Conservation (phyloP, 2,888 invertebrate genomes). For the Nymphalis urticae region DNA sequence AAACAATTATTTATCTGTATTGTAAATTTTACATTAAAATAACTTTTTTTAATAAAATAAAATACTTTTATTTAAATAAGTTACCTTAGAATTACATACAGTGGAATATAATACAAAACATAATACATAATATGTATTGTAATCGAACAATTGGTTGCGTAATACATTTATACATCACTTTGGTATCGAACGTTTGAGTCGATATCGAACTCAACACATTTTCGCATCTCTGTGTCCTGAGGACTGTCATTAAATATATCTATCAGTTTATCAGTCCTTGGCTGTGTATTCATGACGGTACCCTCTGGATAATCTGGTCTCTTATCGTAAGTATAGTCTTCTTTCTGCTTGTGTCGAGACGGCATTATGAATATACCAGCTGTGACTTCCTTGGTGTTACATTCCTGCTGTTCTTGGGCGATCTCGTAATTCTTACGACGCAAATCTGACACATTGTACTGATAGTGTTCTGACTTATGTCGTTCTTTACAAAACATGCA, state of each 20-base stretch:
- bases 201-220: conserved; percentile 63
- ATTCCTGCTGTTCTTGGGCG: conserved; percentile 51
- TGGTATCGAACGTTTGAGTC: conserved; percentile 54
- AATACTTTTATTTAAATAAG: background rate
- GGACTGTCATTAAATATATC: conserved; percentile 57
- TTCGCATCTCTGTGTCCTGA: conserved; percentile 49
- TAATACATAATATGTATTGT: conserved; percentile 21
- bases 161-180: conserved; percentile 52
- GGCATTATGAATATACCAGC: conserved; percentile 68
- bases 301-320: conserved; percentile 74
- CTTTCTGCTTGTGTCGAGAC: conserved; percentile 58
- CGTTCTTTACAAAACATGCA: conserved; percentile 73
- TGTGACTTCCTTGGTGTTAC: conserved; percentile 50
- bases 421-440: conserved; percentile 54
- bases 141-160: conserved; percentile 26
- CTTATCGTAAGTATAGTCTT: conserved; percentile 56
- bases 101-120: conserved; percentile 22
- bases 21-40: background rate
- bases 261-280: conserved; percentile 59
- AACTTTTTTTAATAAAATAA: background rate
- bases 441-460: conserved; percentile 64
- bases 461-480: conserved; percentile 63
- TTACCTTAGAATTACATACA: conserved; percentile 16
- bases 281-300: conserved; percentile 52
- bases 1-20: background rate